A percentile compares a stretch with the other conserved stretches of the same genome.
Evolutionary conservation across 2,888 invertebrate species (phyloP).

Genomic region (Opisthograptis luteolata): DNA sequence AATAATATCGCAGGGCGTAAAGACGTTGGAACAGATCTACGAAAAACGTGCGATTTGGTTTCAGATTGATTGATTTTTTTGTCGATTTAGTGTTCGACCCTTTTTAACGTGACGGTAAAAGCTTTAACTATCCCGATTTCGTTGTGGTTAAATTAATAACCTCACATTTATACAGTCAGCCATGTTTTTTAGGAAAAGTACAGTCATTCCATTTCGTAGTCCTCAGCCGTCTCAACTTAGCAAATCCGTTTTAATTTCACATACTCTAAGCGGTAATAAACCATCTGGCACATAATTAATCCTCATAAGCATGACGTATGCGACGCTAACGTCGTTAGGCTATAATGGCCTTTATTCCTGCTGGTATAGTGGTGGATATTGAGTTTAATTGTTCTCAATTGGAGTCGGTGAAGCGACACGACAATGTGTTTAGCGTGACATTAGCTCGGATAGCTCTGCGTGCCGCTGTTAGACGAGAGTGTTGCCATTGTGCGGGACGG

Average conservation of each 20-base stretch:
- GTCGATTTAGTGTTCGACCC: no score
- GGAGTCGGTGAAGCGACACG: constrained; percentile 52
- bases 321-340: constrained; percentile 4
- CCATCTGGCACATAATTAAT: constrained; percentile 26
- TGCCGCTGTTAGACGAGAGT: constrained; percentile 26
- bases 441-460: constrained; percentile 53
- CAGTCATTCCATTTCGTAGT: no score
- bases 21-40: no score
- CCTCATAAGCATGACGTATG: constrained; percentile 25
- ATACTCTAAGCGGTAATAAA: constrained; percentile 14
- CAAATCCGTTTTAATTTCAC: constrained; percentile 17
- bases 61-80: no score
- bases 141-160: no score
- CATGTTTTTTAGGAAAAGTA: no score
- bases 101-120: no score
- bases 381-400: constrained; percentile 43
- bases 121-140: no score
- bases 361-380: constrained; percentile 1
- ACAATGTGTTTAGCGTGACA: constrained; percentile 64
- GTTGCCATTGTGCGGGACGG: constrained; percentile 34
- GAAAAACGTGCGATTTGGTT: no score
- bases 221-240: constrained; percentile 1
- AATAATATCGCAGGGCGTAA: no score
- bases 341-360: constrained; percentile 20
- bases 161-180: no score